Percentiles rank a stretch among this genome's conserved stretches.
These are phyloP conservation scores for Dreissena polymorpha DNA, from an alignment of 1,140 invertebrate genomes.

Conservation along the genomic window DNA sequence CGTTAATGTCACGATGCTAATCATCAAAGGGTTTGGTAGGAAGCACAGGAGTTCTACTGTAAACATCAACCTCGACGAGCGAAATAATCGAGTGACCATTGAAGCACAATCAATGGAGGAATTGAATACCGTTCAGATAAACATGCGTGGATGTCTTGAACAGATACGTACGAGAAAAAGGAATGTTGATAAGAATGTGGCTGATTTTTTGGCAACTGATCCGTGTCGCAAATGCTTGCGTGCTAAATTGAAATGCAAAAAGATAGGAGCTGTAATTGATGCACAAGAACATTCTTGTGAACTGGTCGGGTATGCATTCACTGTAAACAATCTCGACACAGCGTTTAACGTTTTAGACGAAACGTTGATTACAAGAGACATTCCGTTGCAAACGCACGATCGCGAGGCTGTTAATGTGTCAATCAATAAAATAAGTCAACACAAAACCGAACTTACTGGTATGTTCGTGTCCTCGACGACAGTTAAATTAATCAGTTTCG, in stretches of 20 bases:
- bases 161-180: neutral
- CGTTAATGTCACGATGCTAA: neutral
- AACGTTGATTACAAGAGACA: neutral
- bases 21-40: neutral
- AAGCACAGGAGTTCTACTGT: neutral
- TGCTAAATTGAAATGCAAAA: neutral
- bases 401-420: no score
- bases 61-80: neutral
- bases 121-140: neutral
- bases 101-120: neutral
- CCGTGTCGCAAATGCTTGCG: neutral
- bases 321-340: neutral
- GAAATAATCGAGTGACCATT: neutral
- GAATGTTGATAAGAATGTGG: neutral
- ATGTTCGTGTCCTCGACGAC: no score
- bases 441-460: no score
- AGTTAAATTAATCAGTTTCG: neutral
- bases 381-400: neutral
- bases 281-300: neutral
- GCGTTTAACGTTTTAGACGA: neutral
- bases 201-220: neutral
- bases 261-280: conserved; percentile 1
- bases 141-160: neutral
- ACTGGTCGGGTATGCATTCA: neutral
- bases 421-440: no score